Conservation (phyloP, 2,797 vertebrate genomes). For the Melanogrammus aeglefinus region DNA sequence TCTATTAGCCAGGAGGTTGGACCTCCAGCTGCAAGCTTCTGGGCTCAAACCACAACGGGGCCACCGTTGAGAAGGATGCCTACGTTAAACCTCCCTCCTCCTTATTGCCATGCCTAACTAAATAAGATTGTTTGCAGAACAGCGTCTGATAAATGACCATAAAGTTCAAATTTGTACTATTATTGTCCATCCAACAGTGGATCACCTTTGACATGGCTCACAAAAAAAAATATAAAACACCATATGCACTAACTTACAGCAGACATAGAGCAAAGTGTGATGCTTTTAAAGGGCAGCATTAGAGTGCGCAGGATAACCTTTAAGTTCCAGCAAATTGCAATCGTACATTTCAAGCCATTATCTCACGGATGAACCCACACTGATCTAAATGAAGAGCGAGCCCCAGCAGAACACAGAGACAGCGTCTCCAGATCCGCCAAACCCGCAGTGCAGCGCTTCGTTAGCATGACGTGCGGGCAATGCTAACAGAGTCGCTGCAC, state of each 20-base stretch:
- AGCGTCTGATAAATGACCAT: too few species aligned
- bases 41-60: too few species aligned
- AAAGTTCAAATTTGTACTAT: too few species aligned
- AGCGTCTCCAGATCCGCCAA: neutral
- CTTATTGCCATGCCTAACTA: too few species aligned
- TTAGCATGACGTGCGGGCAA: neutral
- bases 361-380: neutral
- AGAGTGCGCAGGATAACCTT: neutral
- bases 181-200: neutral
- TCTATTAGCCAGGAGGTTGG: too few species aligned
- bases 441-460: neutral
- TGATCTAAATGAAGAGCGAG: neutral
- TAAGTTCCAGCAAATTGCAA: neutral
- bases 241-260: neutral
- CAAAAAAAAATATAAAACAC: neutral
- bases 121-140: too few species aligned
- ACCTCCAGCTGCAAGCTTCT: too few species aligned
- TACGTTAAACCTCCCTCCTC: too few species aligned
- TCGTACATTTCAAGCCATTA: neutral
- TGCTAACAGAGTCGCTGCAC: neutral
- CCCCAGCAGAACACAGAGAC: neutral
- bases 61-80: too few species aligned
- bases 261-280: neutral
- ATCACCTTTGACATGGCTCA: neutral
- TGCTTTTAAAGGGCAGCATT: neutral